Base-by-base conservation (phyloP, 1,140 invertebrate species). In the Pinna nobilis region DNA sequence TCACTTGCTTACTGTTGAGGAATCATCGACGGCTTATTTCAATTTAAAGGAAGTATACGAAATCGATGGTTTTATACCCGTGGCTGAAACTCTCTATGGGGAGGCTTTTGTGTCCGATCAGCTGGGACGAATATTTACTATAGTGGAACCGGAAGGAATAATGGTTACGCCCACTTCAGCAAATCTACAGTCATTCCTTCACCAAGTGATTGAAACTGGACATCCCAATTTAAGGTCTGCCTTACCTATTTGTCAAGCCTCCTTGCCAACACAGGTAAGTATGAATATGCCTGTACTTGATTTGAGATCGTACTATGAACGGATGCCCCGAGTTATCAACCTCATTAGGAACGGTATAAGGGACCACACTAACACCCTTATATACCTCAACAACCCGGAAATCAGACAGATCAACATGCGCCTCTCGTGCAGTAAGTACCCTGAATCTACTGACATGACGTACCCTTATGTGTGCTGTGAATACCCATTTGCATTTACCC, bases 341-440 rank as follows among this genome's bases (percentile, higher is more conserved):
- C 33, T 35, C 15, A 59, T 59, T 25, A 59, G 23, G 37, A 59
- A 35, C 30, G 55, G 55, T 30, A 59, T 35, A 59, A 59, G 33
- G 55, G 33, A 59, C 15, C 55, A 59, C 23, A 33, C 30, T 33
- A n/a, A 59, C 15, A 35, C 18, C 3, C 3, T 59, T 30, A 20
- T 32, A n/a, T 59, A 35, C 18, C 33, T n/a, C 4, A 33, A 59
- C 33, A 59, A 59, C 11, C 2, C 33, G 23, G 20, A 35, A 59
- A 35, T 59, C 2, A 20, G 23, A 35, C 15, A 20, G 20, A 33
- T 59, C 32, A 59, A 59, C 55, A 25, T 35, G 30, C 33, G 37
- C 18, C 30, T 35, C n/a, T 30, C 55, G 3, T 59, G 55, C 55
- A 35, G 30, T 3, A 25, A 1, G 13, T 59, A 59, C 30, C 18